Conservation (phyloP, 2,113 vertebrate species). For the Oncorhynchus masou region DNA sequence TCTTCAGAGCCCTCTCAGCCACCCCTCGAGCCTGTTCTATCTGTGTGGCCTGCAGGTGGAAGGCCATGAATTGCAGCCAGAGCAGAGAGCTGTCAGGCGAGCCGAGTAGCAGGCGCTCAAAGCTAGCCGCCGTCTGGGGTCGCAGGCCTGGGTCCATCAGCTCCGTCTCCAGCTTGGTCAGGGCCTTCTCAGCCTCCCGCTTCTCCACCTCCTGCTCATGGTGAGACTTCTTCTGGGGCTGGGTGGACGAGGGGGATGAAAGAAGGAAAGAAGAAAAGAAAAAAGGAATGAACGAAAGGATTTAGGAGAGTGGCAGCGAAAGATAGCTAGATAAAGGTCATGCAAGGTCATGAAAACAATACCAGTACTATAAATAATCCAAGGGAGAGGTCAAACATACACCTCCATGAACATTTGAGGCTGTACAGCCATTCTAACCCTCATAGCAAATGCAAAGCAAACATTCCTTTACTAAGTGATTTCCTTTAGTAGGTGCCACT, state of each 20-base stretch:
- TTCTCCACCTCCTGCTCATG: conserved; percentile 80
- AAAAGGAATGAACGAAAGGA: neutral
- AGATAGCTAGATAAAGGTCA: neutral
- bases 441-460: neutral
- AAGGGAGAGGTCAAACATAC: neutral
- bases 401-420: no score
- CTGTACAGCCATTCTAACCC: no score
- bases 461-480: neutral
- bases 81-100: conserved; percentile 93
- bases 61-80: conserved; percentile 98
- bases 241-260: neutral
- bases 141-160: conserved; percentile 84
- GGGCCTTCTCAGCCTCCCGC: conserved; percentile 82
- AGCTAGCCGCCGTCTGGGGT: conserved; percentile 81
- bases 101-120: conserved; percentile 88
- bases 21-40: conserved; percentile 94
- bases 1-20: conserved; percentile 92
- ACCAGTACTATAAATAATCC: neutral
- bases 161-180: conserved; percentile 79
- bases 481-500: neutral
- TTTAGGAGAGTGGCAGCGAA: neutral
- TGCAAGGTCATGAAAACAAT: neutral
- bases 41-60: conserved; percentile 94
- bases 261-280: neutral
- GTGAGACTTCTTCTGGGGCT: conserved; percentile 78